Percentiles rank a stretch among this genome's conserved stretches.
Conservation (phyloP, 2,113 vertebrate genomes). For the Terrapene triunguis region DNA sequence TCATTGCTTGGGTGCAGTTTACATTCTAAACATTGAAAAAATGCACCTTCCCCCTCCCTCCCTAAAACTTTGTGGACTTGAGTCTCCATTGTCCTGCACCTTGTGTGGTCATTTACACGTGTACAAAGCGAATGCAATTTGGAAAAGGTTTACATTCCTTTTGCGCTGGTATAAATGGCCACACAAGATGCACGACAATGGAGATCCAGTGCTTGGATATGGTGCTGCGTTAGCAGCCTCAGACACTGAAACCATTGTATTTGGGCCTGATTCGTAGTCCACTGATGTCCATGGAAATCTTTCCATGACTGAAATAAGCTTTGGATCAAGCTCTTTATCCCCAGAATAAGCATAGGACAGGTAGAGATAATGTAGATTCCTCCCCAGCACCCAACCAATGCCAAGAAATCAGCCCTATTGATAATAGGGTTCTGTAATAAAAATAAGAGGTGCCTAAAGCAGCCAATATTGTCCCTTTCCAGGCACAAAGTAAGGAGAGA, state of each 20-base stretch:
- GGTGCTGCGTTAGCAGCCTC: not conserved
- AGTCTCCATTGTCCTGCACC: not conserved
- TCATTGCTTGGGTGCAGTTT: fast-evolving
- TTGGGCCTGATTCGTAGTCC: not conserved
- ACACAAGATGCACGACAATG: not conserved
- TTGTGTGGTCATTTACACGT: not conserved
- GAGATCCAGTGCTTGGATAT: not conserved
- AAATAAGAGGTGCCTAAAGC: slow-evolving; percentile 36
- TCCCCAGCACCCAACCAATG: slow-evolving; percentile 21
- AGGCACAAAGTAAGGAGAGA: not conserved
- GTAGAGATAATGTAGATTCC: slow-evolving; percentile 39
- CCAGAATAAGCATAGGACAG: not conserved
- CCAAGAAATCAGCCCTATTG: not conserved
- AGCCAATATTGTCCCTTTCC: slow-evolving; percentile 36
- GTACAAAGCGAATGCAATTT: not conserved
- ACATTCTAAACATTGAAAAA: not conserved
- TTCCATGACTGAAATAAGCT: not conserved
- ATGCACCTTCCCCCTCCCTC: fast-evolving
- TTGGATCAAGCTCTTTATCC: not conserved
- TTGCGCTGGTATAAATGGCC: not conserved
- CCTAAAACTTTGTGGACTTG: not conserved
- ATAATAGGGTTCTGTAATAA: slow-evolving; percentile 5
- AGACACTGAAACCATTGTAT: not conserved
- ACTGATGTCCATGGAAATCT: not conserved
- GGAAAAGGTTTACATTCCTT: not conserved